Base-by-base conservation (phyloP, 92 coral and sea anemone species). In the Epizoanthus scotinus region DNA sequence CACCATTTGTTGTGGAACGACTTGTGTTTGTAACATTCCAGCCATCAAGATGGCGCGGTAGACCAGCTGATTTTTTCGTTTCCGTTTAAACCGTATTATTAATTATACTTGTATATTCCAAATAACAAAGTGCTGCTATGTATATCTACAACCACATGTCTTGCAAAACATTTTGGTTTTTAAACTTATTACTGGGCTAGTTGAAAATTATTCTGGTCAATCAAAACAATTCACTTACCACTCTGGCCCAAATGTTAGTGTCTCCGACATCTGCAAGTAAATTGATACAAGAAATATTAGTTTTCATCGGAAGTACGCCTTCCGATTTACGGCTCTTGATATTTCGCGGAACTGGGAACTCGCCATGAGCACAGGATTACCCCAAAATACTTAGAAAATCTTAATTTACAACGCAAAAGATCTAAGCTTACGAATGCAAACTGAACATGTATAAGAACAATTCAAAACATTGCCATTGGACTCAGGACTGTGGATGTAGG, bases 191-290 rank as follows among this genome's bases (percentile, higher is more conserved):
- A 58, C 21, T 40, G 31, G 3, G n/a, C n/a, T 21, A n/a, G 9
- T 8, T 12, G 29, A 36, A 69, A 19, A 17, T 72, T 8, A 19
- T 54, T 38, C 21, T 12, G 26, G 26, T 29, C 38, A 73, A 72
- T 62, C 60, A 75, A 47, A 40, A 42, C 50, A 64, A 19, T 60
- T 49, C 50, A 83, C 99, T 90, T 69, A 96, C 99, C 99, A 96
- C 66, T 96, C 97, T n/a, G 99, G 99, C 81, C 99, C 99, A 89
- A 96, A 96, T 20, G 98, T 93, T 69, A 96, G 86, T 31, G 99
- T 90, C 88, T 96, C 99, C 86, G 99, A 96, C 99, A 96, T 96
- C 72, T 82, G 86, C 84, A 91, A 78, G 29, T 88, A 91, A 78
- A 24, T 88, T 84, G 56, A 65, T 64, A 83, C 56, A 27, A 66